Evolutionary conservation across 2,797 vertebrate genomes (phyloP), one percentile per base, ranked within the genome.

Genomic region (Phrynocephalus forsythii): DNA sequence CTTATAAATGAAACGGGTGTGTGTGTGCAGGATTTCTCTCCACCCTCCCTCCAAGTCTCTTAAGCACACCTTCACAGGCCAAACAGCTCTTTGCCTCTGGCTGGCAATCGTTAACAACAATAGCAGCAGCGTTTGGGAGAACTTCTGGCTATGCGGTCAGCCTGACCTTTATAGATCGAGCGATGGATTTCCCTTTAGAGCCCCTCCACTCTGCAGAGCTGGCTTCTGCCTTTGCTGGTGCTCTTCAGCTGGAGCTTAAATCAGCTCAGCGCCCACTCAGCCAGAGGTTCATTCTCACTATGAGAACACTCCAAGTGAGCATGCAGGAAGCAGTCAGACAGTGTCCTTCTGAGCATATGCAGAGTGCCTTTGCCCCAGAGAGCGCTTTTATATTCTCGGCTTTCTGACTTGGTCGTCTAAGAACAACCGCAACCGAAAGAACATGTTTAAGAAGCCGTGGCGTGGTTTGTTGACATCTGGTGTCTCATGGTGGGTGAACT

Each of bases 151-250:
- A 18, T 10, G 3, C 3, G 85, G 78, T 72, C 82, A 33, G 13
- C 33, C 73, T 69, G 73, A 60, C 73, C 81, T 87, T 78, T 71
- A 56, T 69, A 69, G 63, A 66, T 87, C 60, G 28, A n/a, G 60
- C 75, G n/a, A 78, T 78, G 82, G 66, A 78, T 71, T 79, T 84
- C 87, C 75, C 76, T 84, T 72, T 77, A 88, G 66, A 83, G 67
- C 16, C 7, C 38, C 26, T 20, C 15, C 50, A 79, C 1, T 72
- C 2, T 4, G 1, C 77, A 8, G 60, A 33, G 30, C 84, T 44
- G 10, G n/a, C 75, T 16, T 11, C 22, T 8, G 63, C 20, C 75
- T 69, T 16, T 15, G 6, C 84, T 7, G 38, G 28, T 7, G 60
- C 60, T 60, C 48, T 50, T 73, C 83, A 75, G 68, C 38, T 15